phyloP scores from a whole-genome alignment of 2,113 vertebrate genomes.

The Crotalus helleri region DNA sequence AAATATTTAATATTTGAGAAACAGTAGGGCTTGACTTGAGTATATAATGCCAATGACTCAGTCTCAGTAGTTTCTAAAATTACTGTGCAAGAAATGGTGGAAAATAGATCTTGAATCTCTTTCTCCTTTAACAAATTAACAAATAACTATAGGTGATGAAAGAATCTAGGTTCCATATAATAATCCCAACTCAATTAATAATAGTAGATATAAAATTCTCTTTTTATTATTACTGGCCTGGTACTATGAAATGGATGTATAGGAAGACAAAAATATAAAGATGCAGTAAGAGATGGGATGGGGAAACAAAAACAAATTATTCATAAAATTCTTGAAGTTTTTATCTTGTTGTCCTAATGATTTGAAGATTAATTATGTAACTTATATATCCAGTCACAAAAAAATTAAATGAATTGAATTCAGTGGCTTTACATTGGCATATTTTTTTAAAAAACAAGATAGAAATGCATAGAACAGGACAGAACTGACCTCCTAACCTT shows the following conservation, averaged over 20 bases:
- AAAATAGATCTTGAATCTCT: neutral
- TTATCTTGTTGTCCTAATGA: neutral
- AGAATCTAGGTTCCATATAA: neutral
- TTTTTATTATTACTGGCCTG: neutral
- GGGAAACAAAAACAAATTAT: neutral
- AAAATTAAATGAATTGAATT: neutral
- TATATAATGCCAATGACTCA: neutral
- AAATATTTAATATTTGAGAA: neutral
- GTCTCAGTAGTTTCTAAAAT: neutral
- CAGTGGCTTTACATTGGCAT: neutral
- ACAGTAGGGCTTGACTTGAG: no score
- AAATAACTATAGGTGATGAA: neutral
- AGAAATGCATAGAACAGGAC: neutral
- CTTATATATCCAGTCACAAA: neutral
- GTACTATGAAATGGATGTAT: neutral
- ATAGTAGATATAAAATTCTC: neutral
- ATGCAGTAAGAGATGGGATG: neutral
- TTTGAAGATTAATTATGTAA: neutral
- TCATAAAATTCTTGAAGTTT: neutral
- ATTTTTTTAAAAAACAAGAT: neutral
- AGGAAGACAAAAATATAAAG: neutral
- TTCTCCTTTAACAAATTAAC: neutral
- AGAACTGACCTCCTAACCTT: neutral
- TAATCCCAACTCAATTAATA: neutral
- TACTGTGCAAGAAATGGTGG: neutral